phyloP scores from a whole-genome alignment of 2,797 vertebrate genomes.

The Avahi laniger region DNA sequence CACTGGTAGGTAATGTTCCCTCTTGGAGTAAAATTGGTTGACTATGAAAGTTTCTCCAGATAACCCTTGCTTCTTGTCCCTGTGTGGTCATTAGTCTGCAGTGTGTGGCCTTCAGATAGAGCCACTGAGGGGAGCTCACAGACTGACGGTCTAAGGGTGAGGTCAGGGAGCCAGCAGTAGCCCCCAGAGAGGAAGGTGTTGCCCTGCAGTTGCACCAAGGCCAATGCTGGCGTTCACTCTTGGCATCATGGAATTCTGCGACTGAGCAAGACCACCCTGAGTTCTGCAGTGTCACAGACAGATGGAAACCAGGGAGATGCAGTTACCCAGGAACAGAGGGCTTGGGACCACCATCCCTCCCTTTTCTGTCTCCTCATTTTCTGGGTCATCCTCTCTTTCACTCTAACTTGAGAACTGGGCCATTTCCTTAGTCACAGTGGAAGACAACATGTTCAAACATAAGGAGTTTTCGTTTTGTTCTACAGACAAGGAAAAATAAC shows the following conservation, averaged over 20 bases:
- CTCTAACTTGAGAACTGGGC: not conserved
- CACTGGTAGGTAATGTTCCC: not conserved
- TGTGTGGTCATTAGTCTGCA: not conserved
- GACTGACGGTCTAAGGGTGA: not conserved
- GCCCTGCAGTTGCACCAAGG: not conserved
- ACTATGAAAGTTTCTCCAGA: not conserved
- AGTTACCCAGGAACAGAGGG: not conserved
- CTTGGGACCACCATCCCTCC: rapidly evolving
- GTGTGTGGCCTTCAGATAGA: not conserved
- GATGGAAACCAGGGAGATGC: not conserved
- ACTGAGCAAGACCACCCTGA: rapidly evolving
- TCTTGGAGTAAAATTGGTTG: not conserved
- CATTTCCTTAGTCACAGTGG: not conserved
- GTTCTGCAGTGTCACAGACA: not conserved
- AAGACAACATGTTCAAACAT: not conserved
- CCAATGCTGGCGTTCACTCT: not conserved
- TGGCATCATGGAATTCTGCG: not conserved
- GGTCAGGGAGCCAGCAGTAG: not conserved
- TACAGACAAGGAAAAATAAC: not conserved
- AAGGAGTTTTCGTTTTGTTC: not conserved
- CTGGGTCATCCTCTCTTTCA: not conserved
- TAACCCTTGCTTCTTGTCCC: not conserved
- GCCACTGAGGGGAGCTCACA: not conserved
- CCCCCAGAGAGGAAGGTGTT: not conserved
- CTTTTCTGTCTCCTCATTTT: not conserved